These are phyloP conservation scores for Phthorimaea operculella DNA, from an alignment of 1,140 invertebrate species.

Conservation along the genomic window DNA sequence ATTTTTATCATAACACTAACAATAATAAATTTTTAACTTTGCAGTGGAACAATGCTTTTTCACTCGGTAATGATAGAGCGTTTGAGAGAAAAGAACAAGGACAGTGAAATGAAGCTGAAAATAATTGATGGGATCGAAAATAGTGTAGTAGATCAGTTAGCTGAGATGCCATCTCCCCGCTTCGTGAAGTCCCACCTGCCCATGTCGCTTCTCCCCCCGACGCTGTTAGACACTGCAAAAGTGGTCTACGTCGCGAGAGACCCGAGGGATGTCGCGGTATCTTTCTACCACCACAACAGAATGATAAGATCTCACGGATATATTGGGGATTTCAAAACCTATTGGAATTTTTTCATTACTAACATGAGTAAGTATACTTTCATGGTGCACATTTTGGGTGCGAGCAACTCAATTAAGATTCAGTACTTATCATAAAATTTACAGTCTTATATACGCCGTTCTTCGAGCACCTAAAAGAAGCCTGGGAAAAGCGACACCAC, in stretches of 20 bases:
- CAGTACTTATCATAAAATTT: too few relatives aligned
- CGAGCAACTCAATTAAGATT: too few relatives aligned
- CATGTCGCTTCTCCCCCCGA: slow-evolving; percentile 72
- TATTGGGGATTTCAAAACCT: slow-evolving; percentile 77
- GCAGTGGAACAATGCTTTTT: too few relatives aligned
- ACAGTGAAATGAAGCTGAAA: slow-evolving; percentile 55
- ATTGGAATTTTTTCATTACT: slow-evolving; percentile 82
- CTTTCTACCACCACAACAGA: slow-evolving; percentile 83
- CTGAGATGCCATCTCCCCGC: slow-evolving; percentile 54
- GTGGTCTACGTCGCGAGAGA: slow-evolving; percentile 83
- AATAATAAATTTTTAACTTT: too few relatives aligned
- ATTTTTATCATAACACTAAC: too few relatives aligned
- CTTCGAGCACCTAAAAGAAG: slow-evolving; percentile 82
- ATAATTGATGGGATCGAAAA: slow-evolving; percentile 33
- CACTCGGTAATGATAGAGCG: slow-evolving; percentile 42
- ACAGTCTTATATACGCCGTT: slow-evolving; percentile 80
- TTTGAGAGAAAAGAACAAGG: slow-evolving; percentile 64
- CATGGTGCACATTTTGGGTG: too few relatives aligned
- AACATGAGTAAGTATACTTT: too few relatives aligned
- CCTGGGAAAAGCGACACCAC: slow-evolving; percentile 72
- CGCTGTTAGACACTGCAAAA: slow-evolving; percentile 71
- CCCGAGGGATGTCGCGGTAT: slow-evolving; percentile 87
- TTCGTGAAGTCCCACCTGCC: slow-evolving; percentile 55
- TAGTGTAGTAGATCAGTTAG: slow-evolving; percentile 35
- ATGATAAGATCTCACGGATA: slow-evolving; percentile 79